Percentiles rank a stretch among this genome's conserved stretches.
Conservation (phyloP, 1,140 invertebrate genomes). For the Samia ricini region DNA sequence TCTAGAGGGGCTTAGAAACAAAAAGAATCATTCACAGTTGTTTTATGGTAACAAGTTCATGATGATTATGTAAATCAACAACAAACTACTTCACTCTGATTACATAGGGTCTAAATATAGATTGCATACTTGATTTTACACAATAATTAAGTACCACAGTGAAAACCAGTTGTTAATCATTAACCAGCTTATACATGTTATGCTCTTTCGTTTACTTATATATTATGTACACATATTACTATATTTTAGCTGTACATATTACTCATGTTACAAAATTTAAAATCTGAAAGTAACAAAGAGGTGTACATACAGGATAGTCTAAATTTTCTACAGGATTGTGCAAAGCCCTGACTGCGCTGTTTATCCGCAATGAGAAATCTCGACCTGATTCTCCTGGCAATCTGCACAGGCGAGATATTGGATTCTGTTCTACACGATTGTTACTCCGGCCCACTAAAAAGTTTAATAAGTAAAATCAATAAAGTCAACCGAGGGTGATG, state of each 20-base stretch:
- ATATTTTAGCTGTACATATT: background rate
- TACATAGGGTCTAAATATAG: too few relatives aligned
- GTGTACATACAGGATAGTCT: conserved; percentile 43
- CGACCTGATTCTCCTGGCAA: conserved; percentile 57
- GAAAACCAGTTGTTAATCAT: too few relatives aligned
- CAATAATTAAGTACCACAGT: too few relatives aligned
- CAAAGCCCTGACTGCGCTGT: conserved; percentile 51
- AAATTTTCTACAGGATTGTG: conserved; percentile 34
- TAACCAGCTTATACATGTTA: too few relatives aligned
- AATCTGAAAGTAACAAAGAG: background rate
- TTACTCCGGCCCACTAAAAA: background rate
- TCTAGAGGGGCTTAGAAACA: too few relatives aligned
- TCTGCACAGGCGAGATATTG: conserved; percentile 39
- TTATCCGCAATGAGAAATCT: conserved; percentile 58
- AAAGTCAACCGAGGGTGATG: background rate
- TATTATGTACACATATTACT: background rate
- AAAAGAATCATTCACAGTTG: too few relatives aligned
- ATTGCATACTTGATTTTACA: too few relatives aligned
- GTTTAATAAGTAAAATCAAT: background rate
- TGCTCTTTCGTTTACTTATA: too few relatives aligned
- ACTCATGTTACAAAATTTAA: background rate
- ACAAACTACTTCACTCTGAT: too few relatives aligned
- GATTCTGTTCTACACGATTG: conserved; percentile 21
- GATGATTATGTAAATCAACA: too few relatives aligned
- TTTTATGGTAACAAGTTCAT: too few relatives aligned